A percentile compares a stretch with the other conserved stretches of the same genome.
phyloP scores from a whole-genome alignment of 37 sponge, comb jelly and placozoan genomes.

The Bolinopsis microptera region DNA sequence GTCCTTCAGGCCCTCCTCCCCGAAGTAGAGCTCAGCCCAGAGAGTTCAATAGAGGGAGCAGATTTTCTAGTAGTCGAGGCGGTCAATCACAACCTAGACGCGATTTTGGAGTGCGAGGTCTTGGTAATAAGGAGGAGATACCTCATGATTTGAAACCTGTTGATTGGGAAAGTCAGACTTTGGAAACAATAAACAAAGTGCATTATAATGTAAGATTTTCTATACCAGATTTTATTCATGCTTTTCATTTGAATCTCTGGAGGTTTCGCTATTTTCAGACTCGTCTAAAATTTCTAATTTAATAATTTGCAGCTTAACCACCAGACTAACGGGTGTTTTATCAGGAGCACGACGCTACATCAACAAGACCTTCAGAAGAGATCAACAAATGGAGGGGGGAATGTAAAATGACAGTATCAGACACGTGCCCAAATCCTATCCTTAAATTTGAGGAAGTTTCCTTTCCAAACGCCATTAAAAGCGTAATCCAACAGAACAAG shows the following conservation, averaged over 20 bases:
- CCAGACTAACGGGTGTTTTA: no score
- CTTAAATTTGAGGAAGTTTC: constrained; percentile 78
- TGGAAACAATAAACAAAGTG: background rate
- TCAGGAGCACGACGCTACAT: constrained; percentile 2
- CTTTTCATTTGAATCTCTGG: background rate
- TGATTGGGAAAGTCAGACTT: background rate
- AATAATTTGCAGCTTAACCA: no score
- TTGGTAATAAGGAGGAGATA: constrained; percentile 59
- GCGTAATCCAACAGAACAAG: constrained; percentile 70
- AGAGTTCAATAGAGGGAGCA: background rate
- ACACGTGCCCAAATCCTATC: constrained; percentile 74
- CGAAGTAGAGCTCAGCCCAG: background rate
- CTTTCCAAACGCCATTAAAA: constrained; percentile 77
- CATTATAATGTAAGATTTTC: background rate
- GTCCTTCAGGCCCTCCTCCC: background rate
- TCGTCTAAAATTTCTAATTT: no score
- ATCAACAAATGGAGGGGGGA: background rate
- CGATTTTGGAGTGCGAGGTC: constrained; percentile 18
- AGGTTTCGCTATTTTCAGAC: no score
- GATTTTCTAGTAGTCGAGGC: background rate
- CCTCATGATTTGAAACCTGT: constrained; percentile 40
- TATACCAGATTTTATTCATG: background rate
- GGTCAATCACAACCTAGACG: background rate
- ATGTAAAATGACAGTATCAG: constrained; percentile 42
- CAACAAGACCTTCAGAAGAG: background rate